Base-by-base conservation (phyloP, 2,888 invertebrate genomes). In the Sinodicranocentrus sp. region DNA sequence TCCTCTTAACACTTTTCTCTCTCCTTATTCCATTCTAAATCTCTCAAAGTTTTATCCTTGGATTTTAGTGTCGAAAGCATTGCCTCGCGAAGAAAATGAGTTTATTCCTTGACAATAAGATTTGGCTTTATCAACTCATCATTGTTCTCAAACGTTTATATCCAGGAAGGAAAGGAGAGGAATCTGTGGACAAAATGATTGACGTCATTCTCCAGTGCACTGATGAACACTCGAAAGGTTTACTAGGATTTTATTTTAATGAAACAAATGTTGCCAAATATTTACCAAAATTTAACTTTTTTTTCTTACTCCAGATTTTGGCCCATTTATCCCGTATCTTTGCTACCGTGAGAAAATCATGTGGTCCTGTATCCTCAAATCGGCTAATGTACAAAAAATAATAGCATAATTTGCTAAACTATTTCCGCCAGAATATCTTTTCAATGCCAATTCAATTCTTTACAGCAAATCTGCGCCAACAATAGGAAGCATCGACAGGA, bases 311-410 rank as follows among this genome's bases (percentile, higher is more conserved):
- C 8, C 5, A 61, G 44, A 44, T 17, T 15, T n/a, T 43, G 73
- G 73, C n/a, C 44, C 59, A 0, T 15, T 73, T 10, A 17, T 33
- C 6, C 26, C 10, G 43, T 61, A 59, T 61, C 25, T 13, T 13
- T 73, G 73, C 52, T 59, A 61, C 44, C 43, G 44, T 10, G 73
- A 73, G 26, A 61, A 73, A 26, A 28, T 43, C 19, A 61, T 73
- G 61, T 61, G 61, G 59, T 3, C 0, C 8, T 59, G 61, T 15
- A 63, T 73, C 13, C 23, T 17, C 15, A 61, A 19, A 25, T 39
- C 61, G n/a, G 48, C 48, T 25, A 44, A 15, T 5, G 73, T 72
- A 44, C n/a, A n/a, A n/a, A n/a, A n/a, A n/a, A n/a, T n/a, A n/a
- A n/a, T n/a, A n/a, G n/a, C n/a, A n/a, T n/a, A n/a, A n/a, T n/a